These are phyloP conservation scores for Spisula subtruncata DNA, from an alignment of 2,888 invertebrate genomes.

Conservation along the genomic window DNA sequence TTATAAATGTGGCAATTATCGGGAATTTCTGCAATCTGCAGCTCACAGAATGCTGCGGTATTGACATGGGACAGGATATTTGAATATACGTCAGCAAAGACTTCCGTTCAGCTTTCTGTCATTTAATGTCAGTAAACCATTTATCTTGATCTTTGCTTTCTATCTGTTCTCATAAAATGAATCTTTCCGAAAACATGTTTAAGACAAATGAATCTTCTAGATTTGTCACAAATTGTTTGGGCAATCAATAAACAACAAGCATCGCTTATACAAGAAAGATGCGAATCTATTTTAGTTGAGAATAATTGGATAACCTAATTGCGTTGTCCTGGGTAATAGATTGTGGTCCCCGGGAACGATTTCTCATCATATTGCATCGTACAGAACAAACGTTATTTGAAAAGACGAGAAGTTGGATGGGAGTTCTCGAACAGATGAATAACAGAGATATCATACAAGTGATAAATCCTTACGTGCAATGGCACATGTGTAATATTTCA, in stretches of 20 bases:
- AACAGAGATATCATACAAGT: neutral
- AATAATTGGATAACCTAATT: constrained; percentile 14
- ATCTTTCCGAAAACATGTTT: constrained; percentile 14
- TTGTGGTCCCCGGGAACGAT: neutral
- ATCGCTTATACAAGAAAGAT: neutral
- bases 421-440: neutral
- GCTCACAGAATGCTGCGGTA: neutral
- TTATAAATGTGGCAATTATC: neutral
- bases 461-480: neutral
- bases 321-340: neutral
- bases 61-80: neutral
- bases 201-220: neutral
- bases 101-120: neutral
- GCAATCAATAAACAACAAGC: constrained; percentile 1
- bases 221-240: neutral
- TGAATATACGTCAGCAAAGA: neutral
- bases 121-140: neutral
- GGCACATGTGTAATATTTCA: too few species aligned
- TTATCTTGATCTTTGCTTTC: neutral
- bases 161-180: neutral
- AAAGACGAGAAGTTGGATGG: neutral
- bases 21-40: neutral
- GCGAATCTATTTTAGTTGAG: neutral
- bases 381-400: neutral
- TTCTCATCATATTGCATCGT: neutral